Evolutionary conservation across 2,797 vertebrate species (phyloP).

Genomic region (Adrianichthys oophorus): DNA sequence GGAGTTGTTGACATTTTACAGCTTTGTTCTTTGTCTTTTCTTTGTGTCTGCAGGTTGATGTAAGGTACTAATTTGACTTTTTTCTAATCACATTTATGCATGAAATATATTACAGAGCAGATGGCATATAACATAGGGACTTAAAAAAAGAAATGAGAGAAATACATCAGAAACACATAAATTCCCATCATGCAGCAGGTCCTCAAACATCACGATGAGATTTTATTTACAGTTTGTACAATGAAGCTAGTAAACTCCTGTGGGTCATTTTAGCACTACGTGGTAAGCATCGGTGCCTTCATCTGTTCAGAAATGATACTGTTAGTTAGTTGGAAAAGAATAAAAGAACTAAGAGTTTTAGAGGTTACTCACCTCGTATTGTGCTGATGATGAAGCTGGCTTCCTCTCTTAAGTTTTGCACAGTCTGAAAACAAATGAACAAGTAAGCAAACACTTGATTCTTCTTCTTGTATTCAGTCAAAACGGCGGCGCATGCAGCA

Average conservation of each 20-base stretch:
- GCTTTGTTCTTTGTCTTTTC: too few relatives aligned
- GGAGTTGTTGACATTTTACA: too few relatives aligned
- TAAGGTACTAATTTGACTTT: too few relatives aligned
- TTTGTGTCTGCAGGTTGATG: too few relatives aligned
- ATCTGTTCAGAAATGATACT: slow-evolving; percentile 42
- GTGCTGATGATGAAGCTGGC: slow-evolving; percentile 89
- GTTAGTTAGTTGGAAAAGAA: not conserved
- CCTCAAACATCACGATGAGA: too few relatives aligned
- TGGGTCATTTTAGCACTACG: slow-evolving; percentile 65
- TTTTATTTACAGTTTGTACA: slow-evolving; percentile 57
- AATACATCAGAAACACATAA: too few relatives aligned
- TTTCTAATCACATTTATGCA: too few relatives aligned
- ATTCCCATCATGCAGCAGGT: too few relatives aligned
- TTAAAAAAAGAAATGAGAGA: too few relatives aligned
- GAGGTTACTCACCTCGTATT: slow-evolving; percentile 80
- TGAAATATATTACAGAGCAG: too few relatives aligned
- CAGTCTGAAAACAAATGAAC: slow-evolving; percentile 80
- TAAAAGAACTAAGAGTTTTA: too few relatives aligned
- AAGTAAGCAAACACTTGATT: not conserved
- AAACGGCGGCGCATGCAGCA: not conserved
- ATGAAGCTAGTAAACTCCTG: not conserved
- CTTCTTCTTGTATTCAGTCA: not conserved
- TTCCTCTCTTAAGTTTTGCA: slow-evolving; percentile 93
- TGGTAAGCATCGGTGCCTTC: slow-evolving; percentile 58
- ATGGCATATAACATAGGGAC: too few relatives aligned